A percentile compares a stretch with the other conserved stretches of the same genome.
phyloP scores from a whole-genome alignment of 2,797 vertebrate species.

The Chelmon rostratus region DNA sequence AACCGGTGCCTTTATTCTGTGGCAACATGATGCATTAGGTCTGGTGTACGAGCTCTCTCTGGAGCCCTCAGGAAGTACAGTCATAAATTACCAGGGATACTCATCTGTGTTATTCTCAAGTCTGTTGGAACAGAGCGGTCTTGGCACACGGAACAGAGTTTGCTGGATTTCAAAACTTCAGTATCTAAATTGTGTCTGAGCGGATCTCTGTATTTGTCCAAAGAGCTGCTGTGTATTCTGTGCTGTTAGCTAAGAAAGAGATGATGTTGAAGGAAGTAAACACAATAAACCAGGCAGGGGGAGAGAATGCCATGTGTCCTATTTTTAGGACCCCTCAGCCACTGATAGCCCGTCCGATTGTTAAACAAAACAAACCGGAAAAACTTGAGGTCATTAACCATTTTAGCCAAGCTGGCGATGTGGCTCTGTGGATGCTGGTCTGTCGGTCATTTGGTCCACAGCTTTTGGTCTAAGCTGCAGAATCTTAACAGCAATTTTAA shows the following conservation, averaged over 20 bases:
- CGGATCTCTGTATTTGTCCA: slow-evolving; percentile 29
- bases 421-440: background rate
- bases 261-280: slow-evolving; percentile 17
- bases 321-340: too few species aligned
- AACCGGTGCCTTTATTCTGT: slow-evolving; percentile 10
- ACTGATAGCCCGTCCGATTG: too few species aligned
- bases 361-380: background rate
- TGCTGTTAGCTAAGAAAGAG: background rate
- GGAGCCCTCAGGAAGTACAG: slow-evolving; percentile 33
- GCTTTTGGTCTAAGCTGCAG: background rate
- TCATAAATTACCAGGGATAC: slow-evolving; percentile 48
- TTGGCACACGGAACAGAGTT: slow-evolving; percentile 14
- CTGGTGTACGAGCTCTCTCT: slow-evolving; percentile 8
- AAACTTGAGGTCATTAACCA: background rate
- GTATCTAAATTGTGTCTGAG: slow-evolving; percentile 13
- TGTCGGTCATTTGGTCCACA: background rate
- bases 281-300: background rate
- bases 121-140: slow-evolving; percentile 46
- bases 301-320: background rate
- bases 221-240: slow-evolving; percentile 13
- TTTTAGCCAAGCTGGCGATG: background rate
- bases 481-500: background rate
- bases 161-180: slow-evolving; percentile 20
- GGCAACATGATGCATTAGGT: slow-evolving; percentile 29
- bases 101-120: slow-evolving; percentile 47